phyloP scores from a whole-genome alignment of 2,113 vertebrate species.

The Ceyx margarethae region DNA sequence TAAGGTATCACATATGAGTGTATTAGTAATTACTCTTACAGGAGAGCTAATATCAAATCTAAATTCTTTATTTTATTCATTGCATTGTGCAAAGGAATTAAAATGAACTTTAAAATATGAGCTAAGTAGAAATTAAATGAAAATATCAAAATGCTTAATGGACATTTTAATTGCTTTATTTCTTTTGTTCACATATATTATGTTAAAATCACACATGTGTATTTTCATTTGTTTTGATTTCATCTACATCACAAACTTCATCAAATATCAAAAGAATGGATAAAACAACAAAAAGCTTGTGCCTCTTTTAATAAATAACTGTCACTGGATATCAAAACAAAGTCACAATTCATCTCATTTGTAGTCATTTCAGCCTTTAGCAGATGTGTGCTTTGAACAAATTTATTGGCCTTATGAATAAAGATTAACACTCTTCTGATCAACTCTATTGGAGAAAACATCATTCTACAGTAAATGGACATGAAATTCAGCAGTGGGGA shows the following conservation, averaged over 20 bases:
- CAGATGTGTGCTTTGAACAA: slow-evolving; percentile 57
- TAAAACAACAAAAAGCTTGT: slow-evolving; percentile 5
- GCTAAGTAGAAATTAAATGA: background rate
- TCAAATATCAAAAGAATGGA: background rate
- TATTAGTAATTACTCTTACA: background rate
- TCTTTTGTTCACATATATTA: background rate
- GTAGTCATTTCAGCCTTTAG: slow-evolving; percentile 43
- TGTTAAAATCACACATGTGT: background rate
- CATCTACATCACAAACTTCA: background rate
- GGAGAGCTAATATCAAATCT: background rate
- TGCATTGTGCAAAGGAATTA: background rate
- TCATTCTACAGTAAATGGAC: slow-evolving; percentile 61
- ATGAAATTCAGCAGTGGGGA: slow-evolving; percentile 6
- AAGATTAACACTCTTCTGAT: slow-evolving; percentile 61
- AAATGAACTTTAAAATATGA: background rate
- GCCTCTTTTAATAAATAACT: slow-evolving; percentile 1
- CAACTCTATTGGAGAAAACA: slow-evolving; percentile 29
- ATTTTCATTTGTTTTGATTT: slow-evolving; percentile 4
- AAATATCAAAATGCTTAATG: background rate
- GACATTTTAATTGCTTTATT: background rate
- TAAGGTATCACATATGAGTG: background rate
- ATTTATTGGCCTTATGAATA: slow-evolving; percentile 68
- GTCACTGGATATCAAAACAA: slow-evolving; percentile 36
- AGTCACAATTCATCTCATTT: slow-evolving; percentile 36
- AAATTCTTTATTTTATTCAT: background rate